phyloP scores from a whole-genome alignment of 2,888 invertebrate species.

The Hartigia nigra region DNA sequence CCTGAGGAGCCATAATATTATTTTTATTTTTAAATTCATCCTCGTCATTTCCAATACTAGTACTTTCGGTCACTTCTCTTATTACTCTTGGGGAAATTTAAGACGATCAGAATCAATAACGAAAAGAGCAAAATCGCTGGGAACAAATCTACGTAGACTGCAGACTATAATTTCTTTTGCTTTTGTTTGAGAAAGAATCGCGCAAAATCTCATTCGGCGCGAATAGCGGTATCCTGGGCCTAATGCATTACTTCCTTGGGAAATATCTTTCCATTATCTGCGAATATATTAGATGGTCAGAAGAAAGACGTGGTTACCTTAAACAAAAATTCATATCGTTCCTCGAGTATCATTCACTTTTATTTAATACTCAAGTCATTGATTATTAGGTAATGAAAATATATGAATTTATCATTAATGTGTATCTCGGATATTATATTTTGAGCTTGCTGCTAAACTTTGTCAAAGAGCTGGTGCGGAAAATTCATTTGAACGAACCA shows the following conservation, averaged over 20 bases:
- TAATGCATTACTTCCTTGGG: background rate
- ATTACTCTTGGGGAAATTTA: background rate
- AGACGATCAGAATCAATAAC: too few relatives aligned
- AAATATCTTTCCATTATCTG: background rate
- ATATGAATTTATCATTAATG: background rate
- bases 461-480: background rate
- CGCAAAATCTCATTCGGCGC: too few relatives aligned
- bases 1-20: conserved; percentile 20
- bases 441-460: background rate
- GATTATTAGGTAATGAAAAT: background rate
- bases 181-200: too few relatives aligned
- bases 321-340: too few relatives aligned
- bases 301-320: background rate
- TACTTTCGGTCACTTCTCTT: background rate
- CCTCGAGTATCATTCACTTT: background rate
- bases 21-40: too few relatives aligned
- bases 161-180: too few relatives aligned
- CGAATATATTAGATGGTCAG: background rate
- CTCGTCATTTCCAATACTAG: background rate
- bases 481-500: background rate
- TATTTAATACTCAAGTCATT: background rate
- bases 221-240: background rate
- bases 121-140: too few relatives aligned
- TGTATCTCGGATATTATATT: background rate
- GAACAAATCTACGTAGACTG: too few relatives aligned